These are phyloP conservation scores for Tipula confusa DNA, from an alignment of 2,888 invertebrate species.

Conservation along the genomic window DNA sequence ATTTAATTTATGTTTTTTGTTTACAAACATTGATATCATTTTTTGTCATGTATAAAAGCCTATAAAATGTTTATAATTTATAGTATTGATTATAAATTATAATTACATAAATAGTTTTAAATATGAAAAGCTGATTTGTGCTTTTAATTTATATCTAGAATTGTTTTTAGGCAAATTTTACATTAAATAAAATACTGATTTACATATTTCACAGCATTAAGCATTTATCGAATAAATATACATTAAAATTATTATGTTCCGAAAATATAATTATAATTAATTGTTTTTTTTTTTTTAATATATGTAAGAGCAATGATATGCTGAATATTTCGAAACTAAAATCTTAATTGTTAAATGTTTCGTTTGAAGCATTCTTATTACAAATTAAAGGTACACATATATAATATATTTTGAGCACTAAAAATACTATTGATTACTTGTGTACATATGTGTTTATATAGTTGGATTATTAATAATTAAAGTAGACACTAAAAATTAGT, in stretches of 20 bases:
- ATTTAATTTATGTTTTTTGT: not conserved
- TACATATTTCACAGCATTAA: not conserved
- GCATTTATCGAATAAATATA: not conserved
- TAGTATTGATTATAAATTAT: not conserved
- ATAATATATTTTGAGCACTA: not conserved
- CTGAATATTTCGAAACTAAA: not conserved
- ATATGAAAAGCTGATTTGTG: not conserved
- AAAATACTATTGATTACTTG: not conserved
- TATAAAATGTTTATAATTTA: constrained; percentile 21
- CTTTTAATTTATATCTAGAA: not conserved
- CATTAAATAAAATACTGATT: not conserved
- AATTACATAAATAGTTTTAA: not conserved
- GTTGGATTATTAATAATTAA: not conserved
- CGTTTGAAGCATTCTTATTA: not conserved
- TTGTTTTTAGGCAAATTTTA: not conserved
- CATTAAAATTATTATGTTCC: not conserved
- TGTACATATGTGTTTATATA: not conserved
- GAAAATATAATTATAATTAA: not conserved
- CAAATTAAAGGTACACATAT: not conserved
- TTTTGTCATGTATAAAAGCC: constrained; percentile 29
- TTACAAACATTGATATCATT: not conserved
- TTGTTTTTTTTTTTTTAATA: not conserved
- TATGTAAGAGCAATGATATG: not conserved
- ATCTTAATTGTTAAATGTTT: not conserved
- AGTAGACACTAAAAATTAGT: not conserved